Base-by-base conservation (phyloP, 2,797 vertebrate genomes). In the Australoheros facetus region DNA sequence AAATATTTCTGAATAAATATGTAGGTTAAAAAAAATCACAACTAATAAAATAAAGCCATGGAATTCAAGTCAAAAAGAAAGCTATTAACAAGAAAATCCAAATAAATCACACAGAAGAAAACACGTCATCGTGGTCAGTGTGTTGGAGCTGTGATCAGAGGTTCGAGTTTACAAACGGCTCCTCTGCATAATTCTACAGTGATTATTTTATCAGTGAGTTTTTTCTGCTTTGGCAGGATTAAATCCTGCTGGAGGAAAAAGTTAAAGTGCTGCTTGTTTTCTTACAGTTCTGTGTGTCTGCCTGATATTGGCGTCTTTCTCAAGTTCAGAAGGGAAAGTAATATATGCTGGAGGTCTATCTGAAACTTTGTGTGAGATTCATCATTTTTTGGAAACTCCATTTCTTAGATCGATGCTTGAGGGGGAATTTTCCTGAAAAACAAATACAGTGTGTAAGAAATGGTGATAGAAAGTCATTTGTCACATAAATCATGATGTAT, bases 381-480 rank as follows among this genome's bases (percentile, higher is more conserved):
- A 51, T 69, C 42, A n/a, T 51, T 30, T 51, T 69, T 69, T 69
- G 64, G 26, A 30, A 69, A 69, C 26, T 51, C 10, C 42, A 69
- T 69, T 69, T 51, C 64, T 51, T 45, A 30, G 42, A 51, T 51
- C 26, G 51, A 55, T 4, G 79, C 82, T 80, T 54, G 59, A 74
- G 69, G 82, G 77, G 86, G 72, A 77, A 53, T 66, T 42, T 64
- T 75, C 56, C 14, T 4, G 9, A 62, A 78, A 86, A 85, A 86
- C 84, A 77, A 82, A 86, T 42, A 4, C 48, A 34, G 39, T 34
- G 14, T 21, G 75, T 72, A 80, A 89, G 70, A 70, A 85, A 85
- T 9, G 53, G 21, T 75, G 82, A 89, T 60, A 64, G 80, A 85
- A 77, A 26, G 62, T 79, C 70, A 69, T 87, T 51, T 69, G 26